Percentiles rank a stretch among this genome's conserved stretches.
Conservation (phyloP, 30 jellyfish, hydroid and myxozoan species). For the Morbakka virulenta region DNA sequence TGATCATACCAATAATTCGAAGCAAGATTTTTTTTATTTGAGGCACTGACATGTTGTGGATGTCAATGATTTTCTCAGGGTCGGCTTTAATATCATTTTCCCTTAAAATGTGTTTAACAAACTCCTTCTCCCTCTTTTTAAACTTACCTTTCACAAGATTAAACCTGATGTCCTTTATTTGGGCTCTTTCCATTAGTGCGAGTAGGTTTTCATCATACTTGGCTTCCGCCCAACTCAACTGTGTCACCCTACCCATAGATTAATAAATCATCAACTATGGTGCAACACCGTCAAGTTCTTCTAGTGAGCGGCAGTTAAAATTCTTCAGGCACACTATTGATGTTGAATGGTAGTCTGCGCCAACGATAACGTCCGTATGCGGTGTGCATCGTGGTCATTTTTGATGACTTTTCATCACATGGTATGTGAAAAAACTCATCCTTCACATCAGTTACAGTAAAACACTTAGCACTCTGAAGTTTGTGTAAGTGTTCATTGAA, state of each 20-base stretch:
- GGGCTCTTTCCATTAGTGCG: neutral
- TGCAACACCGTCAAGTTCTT: neutral
- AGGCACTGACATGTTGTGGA: neutral
- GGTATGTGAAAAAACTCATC: conserved; percentile 25
- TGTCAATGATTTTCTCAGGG: neutral
- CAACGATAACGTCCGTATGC: conserved; percentile 36
- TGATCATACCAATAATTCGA: neutral
- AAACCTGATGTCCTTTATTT: too few species aligned
- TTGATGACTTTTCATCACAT: conserved; percentile 9
- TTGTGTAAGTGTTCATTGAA: neutral
- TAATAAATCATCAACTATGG: neutral
- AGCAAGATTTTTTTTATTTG: neutral
- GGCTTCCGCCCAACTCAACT: neutral
- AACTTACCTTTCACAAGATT: too few species aligned
- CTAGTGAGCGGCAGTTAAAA: conserved; percentile 10
- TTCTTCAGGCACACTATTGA: neutral
- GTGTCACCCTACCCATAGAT: neutral
- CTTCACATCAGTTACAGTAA: conserved; percentile 17
- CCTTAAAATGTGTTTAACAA: neutral
- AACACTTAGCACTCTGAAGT: neutral
- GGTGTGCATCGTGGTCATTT: conserved; percentile 31
- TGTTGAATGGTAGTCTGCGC: neutral
- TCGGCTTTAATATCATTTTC: neutral
- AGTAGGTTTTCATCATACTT: too few species aligned
- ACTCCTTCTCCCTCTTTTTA: neutral